Percentiles rank a stretch among this genome's conserved stretches.
phyloP scores from a whole-genome alignment of 2,113 vertebrate genomes.

The Arvicanthis niloticus region DNA sequence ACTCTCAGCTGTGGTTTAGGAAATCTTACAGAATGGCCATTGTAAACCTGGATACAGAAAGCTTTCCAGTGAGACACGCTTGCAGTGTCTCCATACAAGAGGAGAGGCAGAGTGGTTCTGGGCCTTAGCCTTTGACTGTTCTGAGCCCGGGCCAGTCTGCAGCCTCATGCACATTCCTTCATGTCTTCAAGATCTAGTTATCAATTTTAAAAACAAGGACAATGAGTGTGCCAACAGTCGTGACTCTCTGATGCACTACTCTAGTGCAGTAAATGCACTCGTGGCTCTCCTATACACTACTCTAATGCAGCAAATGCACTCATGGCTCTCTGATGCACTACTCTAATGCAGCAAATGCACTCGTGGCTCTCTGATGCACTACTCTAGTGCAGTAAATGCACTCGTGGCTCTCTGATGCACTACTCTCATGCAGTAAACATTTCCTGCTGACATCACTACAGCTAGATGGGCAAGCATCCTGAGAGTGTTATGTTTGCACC shows the following conservation, averaged over 20 bases:
- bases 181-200: neutral
- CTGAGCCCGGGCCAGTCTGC: neutral
- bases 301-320: neutral
- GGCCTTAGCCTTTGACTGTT: neutral
- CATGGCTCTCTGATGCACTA: neutral
- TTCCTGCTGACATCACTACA: neutral
- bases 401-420: neutral
- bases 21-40: constrained; percentile 43
- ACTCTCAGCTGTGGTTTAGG: constrained; percentile 32
- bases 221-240: neutral
- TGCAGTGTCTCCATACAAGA: constrained; percentile 40
- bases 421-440: neutral
- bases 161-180: neutral
- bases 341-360: neutral
- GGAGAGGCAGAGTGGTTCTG: neutral
- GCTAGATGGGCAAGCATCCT: neutral
- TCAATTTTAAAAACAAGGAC: neutral
- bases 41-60: constrained; percentile 53
- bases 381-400: neutral
- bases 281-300: too few species aligned
- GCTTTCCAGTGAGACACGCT: constrained; percentile 38
- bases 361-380: neutral
- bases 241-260: too few species aligned
- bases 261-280: too few species aligned
- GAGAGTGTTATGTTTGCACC: neutral